Conservation (phyloP, 2,888 invertebrate genomes). For the Megastigmus dorsalis region DNA sequence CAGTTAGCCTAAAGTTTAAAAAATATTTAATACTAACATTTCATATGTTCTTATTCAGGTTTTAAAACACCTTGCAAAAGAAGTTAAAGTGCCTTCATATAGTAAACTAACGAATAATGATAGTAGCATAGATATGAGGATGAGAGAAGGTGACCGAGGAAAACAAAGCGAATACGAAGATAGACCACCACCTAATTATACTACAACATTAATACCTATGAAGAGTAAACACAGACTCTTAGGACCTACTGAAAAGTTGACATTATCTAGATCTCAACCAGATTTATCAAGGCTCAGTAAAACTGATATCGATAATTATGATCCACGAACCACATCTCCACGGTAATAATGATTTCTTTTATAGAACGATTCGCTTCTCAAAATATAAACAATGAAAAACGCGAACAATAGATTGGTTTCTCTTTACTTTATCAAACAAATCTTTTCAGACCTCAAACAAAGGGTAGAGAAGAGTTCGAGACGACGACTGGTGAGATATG, state of each 20-base stretch:
- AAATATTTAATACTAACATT: constrained; percentile 12
- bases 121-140: constrained; percentile 67
- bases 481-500: constrained; percentile 78
- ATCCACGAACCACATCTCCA: constrained; percentile 69
- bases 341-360: constrained; percentile 60
- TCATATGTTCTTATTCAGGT: constrained; percentile 73
- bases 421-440: too few relatives aligned
- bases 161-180: constrained; percentile 69
- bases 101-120: constrained; percentile 64
- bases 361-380: too few relatives aligned
- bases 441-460: constrained; percentile 75
- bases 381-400: too few relatives aligned
- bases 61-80: constrained; percentile 88
- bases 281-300: constrained; percentile 82
- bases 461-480: constrained; percentile 78
- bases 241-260: constrained; percentile 77
- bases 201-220: constrained; percentile 67
- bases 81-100: constrained; percentile 77
- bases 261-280: constrained; percentile 87
- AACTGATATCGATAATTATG: constrained; percentile 68
- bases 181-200: constrained; percentile 67
- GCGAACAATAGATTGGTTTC: too few relatives aligned
- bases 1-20: neutral
- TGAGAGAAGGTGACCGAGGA: constrained; percentile 67
- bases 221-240: constrained; percentile 69